Conservation (phyloP, 1,140 invertebrate species). For the Eufriesea mexicana region DNA sequence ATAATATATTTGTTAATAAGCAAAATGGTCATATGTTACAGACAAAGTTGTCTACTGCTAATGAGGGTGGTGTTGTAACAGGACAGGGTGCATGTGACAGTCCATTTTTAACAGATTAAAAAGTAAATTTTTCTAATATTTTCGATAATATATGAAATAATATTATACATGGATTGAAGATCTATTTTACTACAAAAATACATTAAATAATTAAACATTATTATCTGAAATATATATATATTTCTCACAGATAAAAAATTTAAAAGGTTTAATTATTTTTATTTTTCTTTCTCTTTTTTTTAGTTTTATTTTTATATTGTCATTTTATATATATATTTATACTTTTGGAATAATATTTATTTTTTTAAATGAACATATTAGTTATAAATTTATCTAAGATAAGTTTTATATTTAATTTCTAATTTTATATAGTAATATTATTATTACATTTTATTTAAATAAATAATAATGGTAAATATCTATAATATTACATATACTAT, state of each 20-base stretch:
- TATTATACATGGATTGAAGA: constrained; percentile 76
- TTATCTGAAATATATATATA: too few relatives aligned
- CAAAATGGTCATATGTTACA: constrained; percentile 96
- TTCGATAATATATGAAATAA: neutral
- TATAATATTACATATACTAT: neutral
- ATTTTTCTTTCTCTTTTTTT: neutral
- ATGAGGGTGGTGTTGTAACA: constrained; percentile 96
- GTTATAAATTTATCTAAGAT: constrained; percentile 36
- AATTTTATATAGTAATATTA: neutral
- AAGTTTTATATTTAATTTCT: too few relatives aligned
- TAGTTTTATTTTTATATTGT: neutral
- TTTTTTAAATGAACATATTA: neutral
- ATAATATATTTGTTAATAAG: constrained; percentile 87
- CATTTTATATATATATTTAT: neutral
- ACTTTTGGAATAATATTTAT: neutral
- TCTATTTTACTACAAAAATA: neutral
- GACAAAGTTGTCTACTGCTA: constrained; percentile 91
- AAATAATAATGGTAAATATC: neutral
- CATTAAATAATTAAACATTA: neutral
- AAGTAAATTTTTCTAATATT: neutral
- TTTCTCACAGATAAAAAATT: neutral
- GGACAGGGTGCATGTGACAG: constrained; percentile 94
- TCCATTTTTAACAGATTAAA: constrained; percentile 81
- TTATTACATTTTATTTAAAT: neutral
- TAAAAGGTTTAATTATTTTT: neutral